These are phyloP conservation scores for Podargus strigoides DNA, from an alignment of 2,797 vertebrate species.

Conservation along the genomic window DNA sequence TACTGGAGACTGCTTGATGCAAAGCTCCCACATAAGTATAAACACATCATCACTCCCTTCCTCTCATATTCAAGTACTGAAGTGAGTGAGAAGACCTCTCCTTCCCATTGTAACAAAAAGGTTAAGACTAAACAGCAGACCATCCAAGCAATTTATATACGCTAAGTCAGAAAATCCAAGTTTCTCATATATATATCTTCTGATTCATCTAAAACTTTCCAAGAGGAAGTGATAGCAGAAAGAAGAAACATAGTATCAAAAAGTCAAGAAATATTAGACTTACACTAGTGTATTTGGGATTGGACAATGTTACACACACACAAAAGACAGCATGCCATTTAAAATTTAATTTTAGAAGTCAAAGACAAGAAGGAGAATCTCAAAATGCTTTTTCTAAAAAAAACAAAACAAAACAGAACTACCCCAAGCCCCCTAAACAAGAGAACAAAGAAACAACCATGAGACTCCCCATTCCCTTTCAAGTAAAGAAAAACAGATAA, in stretches of 20 bases:
- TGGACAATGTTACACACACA: not conserved
- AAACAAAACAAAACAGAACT: not conserved
- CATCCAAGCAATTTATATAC: not conserved
- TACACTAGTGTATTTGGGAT: not conserved
- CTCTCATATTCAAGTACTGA: not conserved
- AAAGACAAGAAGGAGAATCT: not conserved
- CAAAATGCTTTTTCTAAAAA: not conserved
- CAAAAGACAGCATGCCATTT: not conserved
- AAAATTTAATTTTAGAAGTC: not conserved
- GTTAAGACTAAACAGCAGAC: not conserved
- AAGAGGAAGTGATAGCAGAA: not conserved
- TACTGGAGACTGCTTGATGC: not conserved
- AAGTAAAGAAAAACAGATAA: not conserved
- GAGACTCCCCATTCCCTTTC: not conserved
- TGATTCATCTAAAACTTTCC: not conserved
- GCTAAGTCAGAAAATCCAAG: not conserved
- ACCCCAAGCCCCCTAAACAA: no score
- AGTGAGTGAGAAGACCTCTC: not conserved
- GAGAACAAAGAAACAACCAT: fast-evolving
- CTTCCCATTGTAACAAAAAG: not conserved
- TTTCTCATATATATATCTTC: not conserved
- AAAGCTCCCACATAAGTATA: not conserved
- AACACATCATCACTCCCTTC: not conserved
- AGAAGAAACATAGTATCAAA: not conserved
- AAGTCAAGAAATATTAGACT: not conserved